A percentile compares a stretch with the other conserved stretches of the same genome.
These are phyloP conservation scores for Papilio polyxenes DNA, from an alignment of 1,140 invertebrate genomes.

Conservation along the genomic window DNA sequence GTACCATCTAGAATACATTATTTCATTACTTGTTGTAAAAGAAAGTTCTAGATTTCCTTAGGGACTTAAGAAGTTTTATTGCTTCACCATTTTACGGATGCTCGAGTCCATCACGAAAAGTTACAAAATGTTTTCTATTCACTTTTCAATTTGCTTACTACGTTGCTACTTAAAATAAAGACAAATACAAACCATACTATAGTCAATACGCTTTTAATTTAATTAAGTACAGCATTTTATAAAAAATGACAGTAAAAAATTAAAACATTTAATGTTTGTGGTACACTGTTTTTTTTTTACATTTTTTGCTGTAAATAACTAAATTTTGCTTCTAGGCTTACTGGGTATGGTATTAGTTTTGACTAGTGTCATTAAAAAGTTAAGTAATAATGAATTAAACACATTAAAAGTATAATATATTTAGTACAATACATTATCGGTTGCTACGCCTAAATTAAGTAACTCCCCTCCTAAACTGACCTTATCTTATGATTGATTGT, in stretches of 20 bases:
- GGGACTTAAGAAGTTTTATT: constrained; percentile 25
- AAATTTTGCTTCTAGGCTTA: too few relatives aligned
- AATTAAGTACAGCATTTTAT: too few relatives aligned
- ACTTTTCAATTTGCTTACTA: constrained; percentile 22
- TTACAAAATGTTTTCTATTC: constrained; percentile 4
- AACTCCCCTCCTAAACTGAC: constrained; percentile 38
- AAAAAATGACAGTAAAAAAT: too few relatives aligned
- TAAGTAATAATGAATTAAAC: not conserved
- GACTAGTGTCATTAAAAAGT: not conserved
- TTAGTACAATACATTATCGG: constrained; percentile 3
- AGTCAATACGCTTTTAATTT: too few relatives aligned
- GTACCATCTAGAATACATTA: constrained; percentile 29
- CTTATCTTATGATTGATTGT: constrained; percentile 41
- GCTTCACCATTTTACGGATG: constrained; percentile 22
- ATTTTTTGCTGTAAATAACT: too few relatives aligned
- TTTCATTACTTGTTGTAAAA: constrained; percentile 30
- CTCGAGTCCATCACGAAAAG: constrained; percentile 21
- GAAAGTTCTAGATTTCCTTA: constrained; percentile 34
- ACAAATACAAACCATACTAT: not conserved
- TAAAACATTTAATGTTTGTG: too few relatives aligned
- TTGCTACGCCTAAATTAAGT: constrained; percentile 15
- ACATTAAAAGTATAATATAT: not conserved
- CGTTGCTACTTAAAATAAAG: not conserved
- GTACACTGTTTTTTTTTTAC: too few relatives aligned
- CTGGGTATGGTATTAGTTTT: not conserved